These are phyloP conservation scores for Pemphigus obesinymphae DNA, from an alignment of 1,140 invertebrate genomes.

Conservation along the genomic window DNA sequence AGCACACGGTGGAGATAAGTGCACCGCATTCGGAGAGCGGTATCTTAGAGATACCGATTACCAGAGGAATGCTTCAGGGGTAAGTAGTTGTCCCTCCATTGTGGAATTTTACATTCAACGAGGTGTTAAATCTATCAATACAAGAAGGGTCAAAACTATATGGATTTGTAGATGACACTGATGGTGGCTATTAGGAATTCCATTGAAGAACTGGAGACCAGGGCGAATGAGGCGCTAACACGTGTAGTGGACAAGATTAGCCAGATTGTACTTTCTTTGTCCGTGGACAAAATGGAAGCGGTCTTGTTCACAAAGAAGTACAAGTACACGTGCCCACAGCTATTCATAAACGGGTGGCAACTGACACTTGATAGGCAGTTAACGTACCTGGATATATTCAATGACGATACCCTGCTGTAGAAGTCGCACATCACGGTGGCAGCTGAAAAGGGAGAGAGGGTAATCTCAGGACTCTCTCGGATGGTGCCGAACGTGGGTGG, in stretches of 20 bases:
- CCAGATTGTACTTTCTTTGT: not conserved
- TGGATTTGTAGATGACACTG: not conserved
- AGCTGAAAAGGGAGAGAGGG: not conserved
- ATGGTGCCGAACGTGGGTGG: not conserved
- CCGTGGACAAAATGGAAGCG: not conserved
- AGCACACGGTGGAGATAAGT: too few relatives aligned
- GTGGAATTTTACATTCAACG: constrained; percentile 1
- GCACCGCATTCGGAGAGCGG: not conserved
- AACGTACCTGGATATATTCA: too few relatives aligned
- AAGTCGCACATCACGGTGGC: not conserved
- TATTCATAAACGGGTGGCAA: not conserved
- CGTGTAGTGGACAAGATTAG: not conserved
- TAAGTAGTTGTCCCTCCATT: not conserved
- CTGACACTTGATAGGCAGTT: too few relatives aligned
- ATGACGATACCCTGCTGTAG: not conserved
- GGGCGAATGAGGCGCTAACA: not conserved
- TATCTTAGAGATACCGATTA: not conserved
- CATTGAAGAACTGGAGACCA: not conserved
- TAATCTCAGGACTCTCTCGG: not conserved
- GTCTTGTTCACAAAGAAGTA: not conserved
- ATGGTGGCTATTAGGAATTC: not conserved
- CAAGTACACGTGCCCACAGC: not conserved
- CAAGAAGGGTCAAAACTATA: not conserved
- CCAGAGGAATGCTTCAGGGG: not conserved
- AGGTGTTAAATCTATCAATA: not conserved